These are phyloP conservation scores for Meles meles DNA, from an alignment of 2,113 vertebrate species.

Conservation along the genomic window DNA sequence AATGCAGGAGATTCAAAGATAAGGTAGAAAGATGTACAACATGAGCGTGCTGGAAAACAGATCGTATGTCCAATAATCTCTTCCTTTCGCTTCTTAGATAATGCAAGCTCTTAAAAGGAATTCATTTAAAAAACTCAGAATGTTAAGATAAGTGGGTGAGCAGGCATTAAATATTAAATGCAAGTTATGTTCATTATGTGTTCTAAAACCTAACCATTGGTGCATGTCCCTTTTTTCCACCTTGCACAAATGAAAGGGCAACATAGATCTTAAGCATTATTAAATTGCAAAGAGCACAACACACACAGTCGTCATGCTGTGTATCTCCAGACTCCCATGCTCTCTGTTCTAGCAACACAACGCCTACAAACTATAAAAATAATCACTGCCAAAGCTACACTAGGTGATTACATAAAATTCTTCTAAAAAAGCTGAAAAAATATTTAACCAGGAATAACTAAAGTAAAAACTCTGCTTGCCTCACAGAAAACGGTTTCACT, in stretches of 20 bases:
- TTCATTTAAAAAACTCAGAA: constrained; percentile 13
- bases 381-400: constrained; percentile 54
- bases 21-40: background rate
- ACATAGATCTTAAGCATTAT: constrained; percentile 47
- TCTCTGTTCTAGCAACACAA: constrained; percentile 67
- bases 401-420: constrained; percentile 70
- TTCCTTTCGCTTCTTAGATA: background rate
- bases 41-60: background rate
- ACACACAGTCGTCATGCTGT: constrained; percentile 45
- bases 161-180: background rate
- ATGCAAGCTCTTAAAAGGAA: background rate
- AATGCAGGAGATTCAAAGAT: constrained; percentile 18
- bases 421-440: constrained; percentile 39
- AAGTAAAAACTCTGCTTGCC: background rate
- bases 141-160: constrained; percentile 36
- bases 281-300: constrained; percentile 47
- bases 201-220: background rate
- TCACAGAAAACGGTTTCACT: constrained; percentile 15
- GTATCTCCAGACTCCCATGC: constrained; percentile 54
- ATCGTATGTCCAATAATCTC: background rate
- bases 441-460: background rate
- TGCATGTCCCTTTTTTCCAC: constrained; percentile 12
- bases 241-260: constrained; percentile 53
- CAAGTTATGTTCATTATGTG: background rate
- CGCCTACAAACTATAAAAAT: constrained; percentile 72